Conservation (phyloP, 2,888 invertebrate genomes). For the Rotaria macrura region DNA sequence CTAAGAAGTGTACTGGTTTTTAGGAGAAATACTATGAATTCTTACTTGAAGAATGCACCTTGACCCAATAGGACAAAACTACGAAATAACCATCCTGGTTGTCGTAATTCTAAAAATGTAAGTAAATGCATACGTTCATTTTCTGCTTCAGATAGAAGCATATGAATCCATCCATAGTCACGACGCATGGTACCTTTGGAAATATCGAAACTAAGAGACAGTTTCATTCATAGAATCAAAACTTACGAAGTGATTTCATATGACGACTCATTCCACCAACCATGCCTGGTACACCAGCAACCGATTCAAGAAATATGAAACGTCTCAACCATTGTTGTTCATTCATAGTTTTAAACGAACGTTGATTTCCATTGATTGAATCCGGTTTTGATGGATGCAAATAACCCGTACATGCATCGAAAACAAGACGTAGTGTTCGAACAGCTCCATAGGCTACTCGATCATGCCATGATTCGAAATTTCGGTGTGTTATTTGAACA, state of each 20-base stretch:
- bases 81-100: conserved; percentile 42
- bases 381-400: background rate
- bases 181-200: conserved; percentile 39
- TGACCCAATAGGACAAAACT: conserved; percentile 43
- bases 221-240: background rate
- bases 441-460: conserved; percentile 36
- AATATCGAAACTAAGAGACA: background rate
- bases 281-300: conserved; percentile 50
- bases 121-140: conserved; percentile 49
- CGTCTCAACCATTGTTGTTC: conserved; percentile 37
- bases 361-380: background rate
- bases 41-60: conserved; percentile 37
- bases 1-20: too few relatives aligned
- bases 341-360: background rate
- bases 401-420: background rate
- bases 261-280: conserved; percentile 49
- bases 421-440: background rate
- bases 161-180: conserved; percentile 50
- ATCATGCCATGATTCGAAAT: conserved; percentile 41
- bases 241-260: conserved; percentile 42
- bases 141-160: conserved; percentile 48
- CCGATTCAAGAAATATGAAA: conserved; percentile 47
- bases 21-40: conserved; percentile 34
- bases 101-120: conserved; percentile 44
- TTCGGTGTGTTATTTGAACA: conserved; percentile 42